These are phyloP conservation scores for Latrodectus geometricus DNA, from an alignment of 1,140 invertebrate species.

Conservation along the genomic window DNA sequence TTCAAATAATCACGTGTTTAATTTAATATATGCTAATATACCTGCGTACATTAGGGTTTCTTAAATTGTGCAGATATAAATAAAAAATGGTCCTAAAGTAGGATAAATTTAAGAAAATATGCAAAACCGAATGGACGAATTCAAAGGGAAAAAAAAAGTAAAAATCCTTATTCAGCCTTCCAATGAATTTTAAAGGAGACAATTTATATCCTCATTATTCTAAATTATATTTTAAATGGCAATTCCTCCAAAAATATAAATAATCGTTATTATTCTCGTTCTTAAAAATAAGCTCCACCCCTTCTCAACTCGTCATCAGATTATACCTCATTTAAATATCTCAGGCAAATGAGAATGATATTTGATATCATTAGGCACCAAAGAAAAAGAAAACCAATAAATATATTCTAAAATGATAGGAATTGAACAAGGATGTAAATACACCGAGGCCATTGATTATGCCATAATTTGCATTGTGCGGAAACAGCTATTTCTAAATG, in stretches of 20 bases:
- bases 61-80: too few relatives aligned
- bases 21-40: too few relatives aligned
- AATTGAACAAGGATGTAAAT: neutral
- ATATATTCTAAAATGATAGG: neutral
- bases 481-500: neutral
- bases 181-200: neutral
- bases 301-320: neutral
- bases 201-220: neutral
- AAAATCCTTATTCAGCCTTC: too few relatives aligned
- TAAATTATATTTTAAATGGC: neutral
- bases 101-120: too few relatives aligned
- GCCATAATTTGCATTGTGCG: neutral
- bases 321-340: slow-evolving; percentile 14
- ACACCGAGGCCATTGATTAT: neutral
- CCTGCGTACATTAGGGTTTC: too few relatives aligned
- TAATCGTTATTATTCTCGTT: slow-evolving; percentile 9
- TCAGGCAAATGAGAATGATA: neutral
- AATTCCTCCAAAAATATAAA: neutral
- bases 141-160: too few relatives aligned
- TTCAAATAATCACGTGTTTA: too few relatives aligned
- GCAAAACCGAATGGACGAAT: too few relatives aligned
- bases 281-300: neutral
- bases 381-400: neutral
- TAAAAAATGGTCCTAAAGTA: too few relatives aligned
- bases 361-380: neutral